Conservation (phyloP, 2,888 invertebrate species). For the Octonoba sinensis region DNA sequence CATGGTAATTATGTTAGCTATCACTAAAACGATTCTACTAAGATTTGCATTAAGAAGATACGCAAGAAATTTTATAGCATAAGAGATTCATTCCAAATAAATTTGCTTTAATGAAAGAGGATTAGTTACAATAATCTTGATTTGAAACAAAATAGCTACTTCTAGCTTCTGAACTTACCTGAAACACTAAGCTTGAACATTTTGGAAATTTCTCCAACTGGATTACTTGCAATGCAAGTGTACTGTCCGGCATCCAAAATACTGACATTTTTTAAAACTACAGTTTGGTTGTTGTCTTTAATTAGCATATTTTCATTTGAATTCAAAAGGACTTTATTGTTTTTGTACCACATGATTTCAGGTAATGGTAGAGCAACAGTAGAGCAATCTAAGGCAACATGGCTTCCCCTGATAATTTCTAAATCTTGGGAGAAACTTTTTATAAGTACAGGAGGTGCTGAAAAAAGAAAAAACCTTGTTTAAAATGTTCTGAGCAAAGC, state of each 20-base stretch:
- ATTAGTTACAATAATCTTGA: no score
- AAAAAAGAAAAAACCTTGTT: conserved; percentile 14
- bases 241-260: conserved; percentile 71
- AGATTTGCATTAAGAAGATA: no score
- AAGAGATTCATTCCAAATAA: background rate
- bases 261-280: conserved; percentile 67
- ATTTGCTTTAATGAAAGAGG: no score
- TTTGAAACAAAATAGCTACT: no score
- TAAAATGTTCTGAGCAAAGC: no score
- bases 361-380: conserved; percentile 41
- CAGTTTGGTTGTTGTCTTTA: conserved; percentile 1
- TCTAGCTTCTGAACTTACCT: conserved; percentile 65
- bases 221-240: conserved; percentile 70
- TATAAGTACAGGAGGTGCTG: conserved; percentile 62
- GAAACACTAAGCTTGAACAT: conserved; percentile 70
- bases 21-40: no score
- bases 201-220: conserved; percentile 69
- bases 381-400: conserved; percentile 53
- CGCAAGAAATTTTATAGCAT: background rate
- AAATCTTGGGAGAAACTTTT: conserved; percentile 32
- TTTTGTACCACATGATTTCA: conserved; percentile 40
- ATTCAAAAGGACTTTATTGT: conserved; percentile 17
- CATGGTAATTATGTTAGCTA: no score
- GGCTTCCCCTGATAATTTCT: conserved; percentile 47
- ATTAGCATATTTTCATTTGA: background rate